phyloP scores from a whole-genome alignment of 2,888 invertebrate genomes.

The Cheilosia vernalis region DNA sequence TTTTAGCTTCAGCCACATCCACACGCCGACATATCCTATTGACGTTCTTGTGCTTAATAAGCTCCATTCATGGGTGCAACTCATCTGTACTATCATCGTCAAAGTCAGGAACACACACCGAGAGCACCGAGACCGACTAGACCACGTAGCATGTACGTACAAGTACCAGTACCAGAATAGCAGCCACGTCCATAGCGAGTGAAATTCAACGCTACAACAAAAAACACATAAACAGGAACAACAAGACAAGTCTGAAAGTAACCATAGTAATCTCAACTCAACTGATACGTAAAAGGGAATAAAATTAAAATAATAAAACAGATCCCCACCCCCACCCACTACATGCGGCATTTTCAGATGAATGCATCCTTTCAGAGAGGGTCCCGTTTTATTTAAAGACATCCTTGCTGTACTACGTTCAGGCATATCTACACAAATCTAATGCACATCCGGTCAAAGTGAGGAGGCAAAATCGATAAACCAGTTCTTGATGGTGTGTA shows the following conservation, averaged over 20 bases:
- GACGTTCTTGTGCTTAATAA: slow-evolving; percentile 53
- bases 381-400: slow-evolving; percentile 38
- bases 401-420: slow-evolving; percentile 1
- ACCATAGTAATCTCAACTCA: slow-evolving; percentile 18
- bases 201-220: slow-evolving; percentile 34
- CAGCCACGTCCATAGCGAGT: not conserved
- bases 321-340: not conserved
- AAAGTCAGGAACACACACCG: slow-evolving; percentile 15
- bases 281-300: slow-evolving; percentile 25
- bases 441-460: slow-evolving; percentile 37
- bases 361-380: slow-evolving; percentile 43
- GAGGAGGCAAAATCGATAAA: slow-evolving; percentile 33
- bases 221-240: not conserved
- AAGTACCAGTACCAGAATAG: not conserved
- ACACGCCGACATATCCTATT: slow-evolving; percentile 5
- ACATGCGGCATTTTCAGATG: slow-evolving; percentile 34
- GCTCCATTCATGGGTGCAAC: slow-evolving; percentile 55
- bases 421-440: not conserved
- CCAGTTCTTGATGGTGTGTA: not conserved
- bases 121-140: not conserved
- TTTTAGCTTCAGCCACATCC: not conserved
- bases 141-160: not conserved
- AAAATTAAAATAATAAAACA: slow-evolving; percentile 50
- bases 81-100: slow-evolving; percentile 45
- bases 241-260: not conserved